Base-by-base conservation (phyloP, 2,888 invertebrate species). In the Andrena praecox region DNA sequence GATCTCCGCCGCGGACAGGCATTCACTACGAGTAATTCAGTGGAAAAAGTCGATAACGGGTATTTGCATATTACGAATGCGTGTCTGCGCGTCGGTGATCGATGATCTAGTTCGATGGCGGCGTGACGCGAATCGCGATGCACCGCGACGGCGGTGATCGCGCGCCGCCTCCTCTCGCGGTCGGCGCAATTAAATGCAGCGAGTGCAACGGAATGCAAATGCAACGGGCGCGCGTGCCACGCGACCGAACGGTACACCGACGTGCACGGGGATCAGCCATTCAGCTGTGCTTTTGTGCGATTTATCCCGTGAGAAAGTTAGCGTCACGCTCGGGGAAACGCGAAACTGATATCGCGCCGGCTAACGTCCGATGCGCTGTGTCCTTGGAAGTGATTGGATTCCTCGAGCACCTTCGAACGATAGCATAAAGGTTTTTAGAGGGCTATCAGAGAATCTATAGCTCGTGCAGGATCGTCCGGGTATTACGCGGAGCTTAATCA, bases 61-160 rank as follows among this genome's bases (percentile, higher is more conserved):
- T 60, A 66, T 80, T 67, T 70, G 70, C 77, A 62, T 80, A 54
- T 70, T 27, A 71, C 60, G 77, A 79, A 66, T 70, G 79, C 69
- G 77, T 35, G 24, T 35, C 33, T 72, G 33, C 64, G 64, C 79
- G 3, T 69, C 42, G 80, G 48, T 71, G 74, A 70, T 75, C 80
- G 82, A 80, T 80, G 70, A 82, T 80, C 82, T 75, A 71, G 70
- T 82, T 82, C 67, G 71, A 80, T 54, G n/a, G 1, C 69, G 31
- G 2, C 80, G 80, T 81, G 80, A 79, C 68, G 56, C 3, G 80
- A 80, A 74, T 79, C 59, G 27, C 59, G 60, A 52, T 56, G 48
- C 12, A 12, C 7, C 31, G 31, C 31, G 24, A 10, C 20, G 42
- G 33, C 2, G 60, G 27, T 69, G 68, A 60, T 62, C 54, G 63